Base-by-base conservation (phyloP, 2,888 invertebrate species). In the Dendrolimus houi region DNA sequence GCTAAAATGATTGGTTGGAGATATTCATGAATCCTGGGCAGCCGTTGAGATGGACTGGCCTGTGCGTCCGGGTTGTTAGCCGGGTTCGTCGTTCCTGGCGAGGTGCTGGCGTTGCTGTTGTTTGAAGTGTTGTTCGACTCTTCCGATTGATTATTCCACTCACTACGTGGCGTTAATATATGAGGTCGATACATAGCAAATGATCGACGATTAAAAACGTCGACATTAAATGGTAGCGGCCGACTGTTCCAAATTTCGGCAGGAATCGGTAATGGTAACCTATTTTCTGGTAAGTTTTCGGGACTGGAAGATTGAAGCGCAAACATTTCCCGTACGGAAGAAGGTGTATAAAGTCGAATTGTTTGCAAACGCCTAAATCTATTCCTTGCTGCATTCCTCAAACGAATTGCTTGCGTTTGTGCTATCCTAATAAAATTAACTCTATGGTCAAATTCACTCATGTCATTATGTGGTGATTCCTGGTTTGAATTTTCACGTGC, bases 31-130 rank as follows among this genome's bases (percentile, higher is more conserved):
- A 89, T 87, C 59, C 87, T 74, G 8, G 86, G 85, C 58, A 85
- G 65, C 13, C 86, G 71, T 54, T 77, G 81, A 12, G 75, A 68
- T 54, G 71, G 80, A 55, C 63, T 71, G 3, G 68, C 72, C 10
- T 72, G 78, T 1, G 66, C 69, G 3, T 82, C 83, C 8, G 69
- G 64, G 42, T 65, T 70, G 41, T 74, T 63, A 12, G 77, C 71
- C n/a, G 92, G 85, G 66, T 94, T 93, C 93, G 93, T 47, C 94
- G 92, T 65, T 92, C 93, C 67, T 94, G 92, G 10, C 92, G 77
- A 1, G 93, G 93, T 67, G 93, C 62, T 53, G 72, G 55, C 54
- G 53, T 41, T 7, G 55, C 13, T 13, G 54, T 14, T 41, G 47
- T 47, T 87, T 1, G 76, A 75, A 0, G 83, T 82, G 59, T 81